These are phyloP conservation scores for Capromys pilorides DNA, from an alignment of 2,797 vertebrate species.

Conservation along the genomic window DNA sequence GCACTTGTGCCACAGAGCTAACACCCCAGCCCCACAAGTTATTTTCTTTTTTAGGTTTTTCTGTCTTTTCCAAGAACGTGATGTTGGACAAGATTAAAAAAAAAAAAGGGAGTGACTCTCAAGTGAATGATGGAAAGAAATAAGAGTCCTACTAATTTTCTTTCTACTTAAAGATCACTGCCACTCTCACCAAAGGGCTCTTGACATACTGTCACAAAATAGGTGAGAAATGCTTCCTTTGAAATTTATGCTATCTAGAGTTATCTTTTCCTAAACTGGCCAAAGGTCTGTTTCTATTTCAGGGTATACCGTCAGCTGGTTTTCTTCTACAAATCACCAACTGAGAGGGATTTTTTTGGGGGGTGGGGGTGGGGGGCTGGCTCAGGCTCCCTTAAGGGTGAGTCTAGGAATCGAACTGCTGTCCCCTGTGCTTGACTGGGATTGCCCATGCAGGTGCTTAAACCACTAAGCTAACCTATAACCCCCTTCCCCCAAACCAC, in stretches of 20 bases:
- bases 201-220: conserved; percentile 4
- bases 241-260: background rate
- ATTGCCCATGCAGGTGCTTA: no score
- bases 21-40: no score
- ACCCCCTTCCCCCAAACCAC: background rate
- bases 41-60: background rate
- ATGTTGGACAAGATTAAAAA: background rate
- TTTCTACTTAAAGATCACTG: background rate
- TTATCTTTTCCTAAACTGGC: background rate
- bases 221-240: background rate
- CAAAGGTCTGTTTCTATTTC: background rate
- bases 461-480: no score
- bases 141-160: background rate
- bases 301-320: background rate
- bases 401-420: no score
- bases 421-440: no score
- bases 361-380: no score
- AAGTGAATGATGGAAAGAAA: background rate
- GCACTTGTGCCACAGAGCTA: no score
- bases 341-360: no score
- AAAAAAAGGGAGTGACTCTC: background rate
- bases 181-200: background rate
- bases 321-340: conserved; percentile 9
- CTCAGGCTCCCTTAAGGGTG: no score
- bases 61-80: background rate